phyloP scores from a whole-genome alignment of 1,140 invertebrate genomes.

The Drosophila tristis region DNA sequence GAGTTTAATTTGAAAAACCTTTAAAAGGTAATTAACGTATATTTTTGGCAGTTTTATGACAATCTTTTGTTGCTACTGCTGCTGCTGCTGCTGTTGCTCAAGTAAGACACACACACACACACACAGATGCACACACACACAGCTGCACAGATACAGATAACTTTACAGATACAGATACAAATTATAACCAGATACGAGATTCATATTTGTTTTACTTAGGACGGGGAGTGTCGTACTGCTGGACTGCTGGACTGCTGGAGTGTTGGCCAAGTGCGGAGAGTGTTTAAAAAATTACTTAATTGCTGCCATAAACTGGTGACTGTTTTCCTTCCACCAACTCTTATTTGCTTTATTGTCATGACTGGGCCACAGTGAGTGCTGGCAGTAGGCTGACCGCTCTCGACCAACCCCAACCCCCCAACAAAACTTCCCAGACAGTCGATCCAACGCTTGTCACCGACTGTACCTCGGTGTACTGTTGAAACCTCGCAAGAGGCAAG shows the following conservation, averaged over 20 bases:
- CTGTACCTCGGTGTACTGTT: slow-evolving; percentile 41
- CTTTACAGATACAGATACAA: slow-evolving; percentile 9
- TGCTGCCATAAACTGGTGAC: slow-evolving; percentile 78
- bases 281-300: slow-evolving; percentile 83
- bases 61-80: slow-evolving; percentile 56
- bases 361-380: slow-evolving; percentile 47
- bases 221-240: not conserved
- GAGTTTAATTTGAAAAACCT: slow-evolving; percentile 83
- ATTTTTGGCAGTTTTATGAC: slow-evolving; percentile 82
- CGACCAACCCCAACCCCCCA: not conserved
- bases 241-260: slow-evolving; percentile 1
- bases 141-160: not conserved
- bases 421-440: not conserved
- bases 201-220: slow-evolving; percentile 67
- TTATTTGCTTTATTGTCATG: slow-evolving; percentile 53
- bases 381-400: slow-evolving; percentile 15
- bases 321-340: slow-evolving; percentile 42
- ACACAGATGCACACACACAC: slow-evolving; percentile 3
- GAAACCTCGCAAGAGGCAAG: slow-evolving; percentile 21
- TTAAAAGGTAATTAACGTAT: slow-evolving; percentile 82
- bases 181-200: slow-evolving; percentile 49
- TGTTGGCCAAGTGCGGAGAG: slow-evolving; percentile 66
- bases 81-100: slow-evolving; percentile 46
- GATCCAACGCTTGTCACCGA: slow-evolving; percentile 13
- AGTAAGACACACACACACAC: slow-evolving; percentile 28